A percentile compares a stretch with the other conserved stretches of the same genome.
These are phyloP conservation scores for Halichoeres trimaculatus DNA, from an alignment of 2,113 vertebrate species.

Conservation along the genomic window DNA sequence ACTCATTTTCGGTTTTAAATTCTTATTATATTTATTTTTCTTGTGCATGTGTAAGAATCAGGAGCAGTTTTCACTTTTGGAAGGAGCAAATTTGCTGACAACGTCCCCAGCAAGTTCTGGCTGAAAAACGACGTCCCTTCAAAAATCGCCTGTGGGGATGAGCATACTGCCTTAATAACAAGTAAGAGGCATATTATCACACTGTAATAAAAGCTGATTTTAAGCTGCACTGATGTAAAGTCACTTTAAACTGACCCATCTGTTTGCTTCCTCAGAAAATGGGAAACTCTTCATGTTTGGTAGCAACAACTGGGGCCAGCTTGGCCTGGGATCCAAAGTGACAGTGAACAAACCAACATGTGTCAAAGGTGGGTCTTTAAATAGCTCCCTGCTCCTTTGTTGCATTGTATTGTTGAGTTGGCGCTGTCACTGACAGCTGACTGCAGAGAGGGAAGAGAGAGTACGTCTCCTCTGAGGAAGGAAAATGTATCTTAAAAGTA, in stretches of 20 bases:
- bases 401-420: not conserved
- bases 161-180: slow-evolving; percentile 93
- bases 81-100: slow-evolving; percentile 94
- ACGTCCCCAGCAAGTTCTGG: slow-evolving; percentile 95
- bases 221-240: too few species aligned
- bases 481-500: too few species aligned
- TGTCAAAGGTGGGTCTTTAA: slow-evolving; percentile 89
- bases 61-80: slow-evolving; percentile 97
- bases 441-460: not conserved
- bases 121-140: slow-evolving; percentile 91
- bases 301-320: slow-evolving; percentile 97
- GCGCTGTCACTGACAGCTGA: slow-evolving; percentile 52
- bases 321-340: slow-evolving; percentile 91
- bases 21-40: not conserved
- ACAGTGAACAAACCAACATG: slow-evolving; percentile 91
- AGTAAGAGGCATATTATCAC: slow-evolving; percentile 76
- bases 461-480: too few species aligned
- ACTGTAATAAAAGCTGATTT: too few species aligned
- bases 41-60: slow-evolving; percentile 81
- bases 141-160: slow-evolving; percentile 92
- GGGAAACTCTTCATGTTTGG: slow-evolving; percentile 96
- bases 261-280: slow-evolving; percentile 83
- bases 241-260: not conserved
- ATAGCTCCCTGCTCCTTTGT: not conserved
- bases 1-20: too few species aligned